Conservation (phyloP, 1,140 invertebrate genomes). For the Hormaphis cornu region DNA sequence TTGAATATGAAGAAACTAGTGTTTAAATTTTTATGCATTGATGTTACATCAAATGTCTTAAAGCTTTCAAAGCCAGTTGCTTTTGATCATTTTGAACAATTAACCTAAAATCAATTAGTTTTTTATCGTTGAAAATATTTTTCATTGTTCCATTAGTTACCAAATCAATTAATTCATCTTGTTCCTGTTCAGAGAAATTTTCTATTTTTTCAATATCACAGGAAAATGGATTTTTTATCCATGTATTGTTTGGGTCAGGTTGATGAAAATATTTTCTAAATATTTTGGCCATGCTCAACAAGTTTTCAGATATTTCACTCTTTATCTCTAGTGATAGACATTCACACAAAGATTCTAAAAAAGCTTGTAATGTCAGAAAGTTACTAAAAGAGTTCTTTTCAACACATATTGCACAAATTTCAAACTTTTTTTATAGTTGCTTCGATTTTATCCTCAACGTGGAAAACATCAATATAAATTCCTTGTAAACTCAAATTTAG, state of each 20-base stretch:
- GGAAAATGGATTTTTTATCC: not conserved
- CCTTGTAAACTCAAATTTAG: slow-evolving; percentile 9
- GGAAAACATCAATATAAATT: slow-evolving; percentile 34
- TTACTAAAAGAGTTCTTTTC: not conserved
- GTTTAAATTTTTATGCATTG: too few relatives aligned
- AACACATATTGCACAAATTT: not conserved
- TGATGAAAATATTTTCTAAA: not conserved
- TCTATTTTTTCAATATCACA: not conserved
- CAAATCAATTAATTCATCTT: not conserved
- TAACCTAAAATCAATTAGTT: not conserved
- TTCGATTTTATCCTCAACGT: slow-evolving; percentile 38
- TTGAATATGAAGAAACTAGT: too few relatives aligned
- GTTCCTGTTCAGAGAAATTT: not conserved
- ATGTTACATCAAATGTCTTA: not conserved
- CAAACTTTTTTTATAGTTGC: slow-evolving; percentile 36
- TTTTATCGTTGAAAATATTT: not conserved
- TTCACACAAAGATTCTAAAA: not conserved
- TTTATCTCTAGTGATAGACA: not conserved
- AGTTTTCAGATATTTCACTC: not conserved
- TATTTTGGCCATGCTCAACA: not conserved
- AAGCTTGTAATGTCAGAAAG: not conserved
- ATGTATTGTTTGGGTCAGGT: not conserved
- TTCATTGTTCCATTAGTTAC: not conserved
- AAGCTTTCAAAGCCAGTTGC: not conserved
- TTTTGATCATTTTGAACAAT: not conserved